phyloP scores from a whole-genome alignment of 1,140 invertebrate species.

The Philotrypesis tridentata region DNA sequence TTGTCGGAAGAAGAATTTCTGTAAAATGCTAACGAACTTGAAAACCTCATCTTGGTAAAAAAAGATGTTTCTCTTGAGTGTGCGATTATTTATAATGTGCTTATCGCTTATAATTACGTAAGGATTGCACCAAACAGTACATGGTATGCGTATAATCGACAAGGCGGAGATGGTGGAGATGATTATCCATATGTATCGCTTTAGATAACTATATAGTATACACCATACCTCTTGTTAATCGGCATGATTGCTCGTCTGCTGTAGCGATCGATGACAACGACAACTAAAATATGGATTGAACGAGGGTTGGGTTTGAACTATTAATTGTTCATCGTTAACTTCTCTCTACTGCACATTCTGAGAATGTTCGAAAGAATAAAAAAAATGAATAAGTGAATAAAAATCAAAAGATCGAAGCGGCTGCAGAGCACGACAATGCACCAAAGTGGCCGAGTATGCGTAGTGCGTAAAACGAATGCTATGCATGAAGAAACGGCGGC shows the following conservation, averaged over 20 bases:
- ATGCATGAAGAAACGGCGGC: constrained; percentile 8
- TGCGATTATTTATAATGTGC: constrained; percentile 6
- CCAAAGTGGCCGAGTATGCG: not conserved
- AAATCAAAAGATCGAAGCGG: too few species aligned
- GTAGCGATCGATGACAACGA: not conserved
- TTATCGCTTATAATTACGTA: not conserved
- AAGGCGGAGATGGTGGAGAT: not conserved
- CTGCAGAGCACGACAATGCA: not conserved
- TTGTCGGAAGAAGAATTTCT: not conserved
- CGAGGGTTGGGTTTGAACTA: too few species aligned
- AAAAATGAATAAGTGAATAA: too few species aligned
- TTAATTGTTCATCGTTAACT: not conserved
- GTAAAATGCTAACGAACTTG: constrained; percentile 21
- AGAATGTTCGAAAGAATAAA: not conserved
- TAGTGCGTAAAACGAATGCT: not conserved
- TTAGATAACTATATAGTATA: not conserved
- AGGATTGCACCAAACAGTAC: not conserved
- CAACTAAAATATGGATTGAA: too few species aligned
- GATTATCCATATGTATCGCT: too few species aligned
- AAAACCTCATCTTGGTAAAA: constrained; percentile 13
- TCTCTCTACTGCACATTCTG: constrained; percentile 24
- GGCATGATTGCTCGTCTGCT: not conserved
- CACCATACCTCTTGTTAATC: not conserved
- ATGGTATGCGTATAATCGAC: not conserved
- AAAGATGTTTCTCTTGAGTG: not conserved